Evolutionary conservation across 2,888 invertebrate genomes (phyloP), one percentile per base, ranked within the genome.

Genomic region (Drosophila ezoana): DNA sequence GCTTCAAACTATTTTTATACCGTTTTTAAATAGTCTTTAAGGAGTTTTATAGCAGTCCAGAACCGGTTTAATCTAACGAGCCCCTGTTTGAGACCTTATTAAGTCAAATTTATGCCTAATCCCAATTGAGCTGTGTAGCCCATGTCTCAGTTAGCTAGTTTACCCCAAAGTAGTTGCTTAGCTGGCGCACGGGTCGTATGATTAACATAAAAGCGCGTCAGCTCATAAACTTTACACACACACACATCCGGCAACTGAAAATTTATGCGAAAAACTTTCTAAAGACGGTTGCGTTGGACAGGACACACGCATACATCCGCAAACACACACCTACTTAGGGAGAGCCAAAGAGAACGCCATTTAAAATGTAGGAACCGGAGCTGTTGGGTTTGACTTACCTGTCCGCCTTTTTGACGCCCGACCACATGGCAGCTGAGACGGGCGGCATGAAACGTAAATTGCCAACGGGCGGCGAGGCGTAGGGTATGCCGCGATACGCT

Each of bases 401-500:
- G 92, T 97, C 97, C 72, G 97, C 97, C 82, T 96, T 95, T 92
- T 97, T 96, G 44, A 98, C 96, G 40, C 97, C 97, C 60, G 95
- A 95, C 98, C 98, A 98, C 91, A 97, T 95, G 57, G 97, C 97
- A 28, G 98, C 97, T 67, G 97, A 97, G 20, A 98, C 98, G 18
- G 98, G 98, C 11, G 98, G 98, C 98, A 98, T 98, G 92, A 99
- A 99, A 66, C 99, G 94, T 68, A 98, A 93, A 63, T 96, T 95
- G 6, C 97, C 98, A 44, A 96, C 93, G 35, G 98, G 98, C 20
- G 98, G 96, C 49, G 98, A 97, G 28, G 98, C 99, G 92, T 98
- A 99, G 5, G 98, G 98, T 66, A 99, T 96, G 8, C 98, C 98
- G 53, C 97, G 94, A 92, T 97, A 98, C 74, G 97, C 96, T 92